Evolutionary conservation across 2,113 vertebrate genomes (phyloP), one percentile per base, ranked within the genome.

Genomic region (Rhodinocichla rosea): DNA sequence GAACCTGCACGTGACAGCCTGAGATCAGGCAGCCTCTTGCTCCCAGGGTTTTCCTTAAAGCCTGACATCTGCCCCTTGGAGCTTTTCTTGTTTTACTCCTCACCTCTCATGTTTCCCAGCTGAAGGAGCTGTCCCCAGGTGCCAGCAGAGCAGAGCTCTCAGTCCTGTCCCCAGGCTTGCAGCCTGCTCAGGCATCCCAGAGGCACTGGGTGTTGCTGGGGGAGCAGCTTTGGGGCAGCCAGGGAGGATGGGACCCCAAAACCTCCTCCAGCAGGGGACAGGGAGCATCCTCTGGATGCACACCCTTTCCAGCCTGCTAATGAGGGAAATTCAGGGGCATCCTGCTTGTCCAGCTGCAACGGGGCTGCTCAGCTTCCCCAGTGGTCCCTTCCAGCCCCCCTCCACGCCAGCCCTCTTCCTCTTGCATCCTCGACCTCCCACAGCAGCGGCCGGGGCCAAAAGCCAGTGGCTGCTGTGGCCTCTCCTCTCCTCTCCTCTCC

Each of bases 101-200:
- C 1, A 0, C 10, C 22, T 27, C 1, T 18, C 15, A 0, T 1
- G 1, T 28, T 77, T 47, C n/a, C 37, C 37, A 13, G 28, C 21
- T 13, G 79, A 26, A 69, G 78, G 44, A 64, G 24, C 65, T 49
- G 33, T 47, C 23, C 60, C 28, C 17, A 3, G 59, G 69, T 14
- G 18, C 20, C 24, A 13, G 53, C 65, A 27, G 70, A n/a, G 30
- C 53, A 40, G 64, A 42, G 37, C 26, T 47, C 59, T 33, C 76
- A 10, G 1, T n/a, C 16, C 75, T 27, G 13, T 39, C 30, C 47
- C 1, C 24, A 21, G 37, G 19, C 9, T 13, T 24, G 62, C 73
- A 69, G 30, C 78, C 24, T 10, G 17, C 35, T 24, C 11, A 4
- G 64, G 53, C 76, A 57, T 28, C 55, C 52, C 33, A 7, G 6